Evolutionary conservation across 2,888 invertebrate genomes (phyloP).

Genomic region (Neoaliturus tenellus): DNA sequence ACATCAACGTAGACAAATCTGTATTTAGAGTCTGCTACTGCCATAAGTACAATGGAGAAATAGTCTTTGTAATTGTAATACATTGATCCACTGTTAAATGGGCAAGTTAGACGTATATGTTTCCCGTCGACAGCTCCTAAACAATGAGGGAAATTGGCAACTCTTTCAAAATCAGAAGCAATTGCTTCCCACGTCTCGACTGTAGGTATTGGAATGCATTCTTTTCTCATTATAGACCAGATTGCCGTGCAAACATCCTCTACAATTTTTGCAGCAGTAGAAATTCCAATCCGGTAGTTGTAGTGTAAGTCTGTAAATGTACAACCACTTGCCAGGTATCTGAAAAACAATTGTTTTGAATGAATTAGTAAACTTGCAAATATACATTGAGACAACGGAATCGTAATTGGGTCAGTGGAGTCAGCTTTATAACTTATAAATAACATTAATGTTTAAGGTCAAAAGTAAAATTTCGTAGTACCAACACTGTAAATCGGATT

Average conservation of each 20-base stretch:
- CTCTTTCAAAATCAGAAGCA: slow-evolving; percentile 48
- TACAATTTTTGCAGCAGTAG: slow-evolving; percentile 2
- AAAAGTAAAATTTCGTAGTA: too few species aligned
- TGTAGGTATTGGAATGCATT: slow-evolving; percentile 45
- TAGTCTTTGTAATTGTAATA: slow-evolving; percentile 56
- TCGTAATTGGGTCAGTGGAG: too few species aligned
- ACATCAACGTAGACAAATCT: slow-evolving; percentile 65
- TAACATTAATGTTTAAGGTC: too few species aligned
- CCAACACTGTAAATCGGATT: too few species aligned
- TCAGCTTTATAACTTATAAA: too few species aligned
- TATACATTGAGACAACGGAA: too few species aligned
- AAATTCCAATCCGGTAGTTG: slow-evolving; percentile 19
- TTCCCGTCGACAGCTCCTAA: slow-evolving; percentile 49
- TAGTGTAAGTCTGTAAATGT: slow-evolving; percentile 40
- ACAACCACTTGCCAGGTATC: slow-evolving; percentile 38
- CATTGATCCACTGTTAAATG: slow-evolving; percentile 47
- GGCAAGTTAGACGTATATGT: slow-evolving; percentile 49
- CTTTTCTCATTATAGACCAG: slow-evolving; percentile 25
- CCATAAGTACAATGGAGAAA: slow-evolving; percentile 55
- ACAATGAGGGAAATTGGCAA: slow-evolving; percentile 55
- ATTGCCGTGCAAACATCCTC: slow-evolving; percentile 43
- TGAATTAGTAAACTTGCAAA: too few species aligned
- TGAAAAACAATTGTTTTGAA: too few species aligned
- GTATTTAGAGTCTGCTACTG: slow-evolving; percentile 55
- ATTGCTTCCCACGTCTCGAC: slow-evolving; percentile 50